Evolutionary conservation across 2,113 vertebrate genomes (phyloP).

Genomic region (Corynorhinus townsendii): DNA sequence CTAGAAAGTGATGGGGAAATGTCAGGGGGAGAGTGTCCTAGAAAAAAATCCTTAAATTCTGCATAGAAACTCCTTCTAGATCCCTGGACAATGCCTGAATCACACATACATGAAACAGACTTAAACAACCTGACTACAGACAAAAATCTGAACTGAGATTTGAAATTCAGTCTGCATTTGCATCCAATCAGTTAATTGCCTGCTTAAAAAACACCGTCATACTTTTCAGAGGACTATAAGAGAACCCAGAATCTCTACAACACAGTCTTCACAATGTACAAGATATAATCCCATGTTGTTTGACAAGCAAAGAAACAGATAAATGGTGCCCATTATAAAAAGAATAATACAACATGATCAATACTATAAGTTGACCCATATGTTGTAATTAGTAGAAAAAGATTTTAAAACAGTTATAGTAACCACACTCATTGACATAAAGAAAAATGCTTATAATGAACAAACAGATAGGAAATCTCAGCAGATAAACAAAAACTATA

Average conservation of each 20-base stretch:
- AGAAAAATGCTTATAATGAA: not conserved
- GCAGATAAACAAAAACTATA: not conserved
- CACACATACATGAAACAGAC: not conserved
- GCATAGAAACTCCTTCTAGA: not conserved
- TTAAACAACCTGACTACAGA: not conserved
- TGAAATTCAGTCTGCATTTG: not conserved
- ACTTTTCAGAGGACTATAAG: not conserved
- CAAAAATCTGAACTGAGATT: not conserved
- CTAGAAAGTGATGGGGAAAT: not conserved
- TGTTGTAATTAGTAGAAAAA: not conserved
- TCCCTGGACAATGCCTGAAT: not conserved
- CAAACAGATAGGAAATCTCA: not conserved
- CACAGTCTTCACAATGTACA: fast-evolving
- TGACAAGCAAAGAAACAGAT: not conserved
- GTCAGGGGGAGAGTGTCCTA: not conserved
- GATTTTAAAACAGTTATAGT: not conserved
- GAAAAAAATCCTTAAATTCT: not conserved
- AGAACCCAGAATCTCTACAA: not conserved
- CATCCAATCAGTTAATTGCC: not conserved
- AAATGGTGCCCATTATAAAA: not conserved
- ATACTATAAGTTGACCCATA: too few relatives aligned
- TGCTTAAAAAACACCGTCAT: not conserved
- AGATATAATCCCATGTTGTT: not conserved
- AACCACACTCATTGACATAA: not conserved
- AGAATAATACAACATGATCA: not conserved